Evolutionary conservation across 2,888 invertebrate species (phyloP), one percentile per base, ranked within the genome.

Genomic region (Erebia palarica): DNA sequence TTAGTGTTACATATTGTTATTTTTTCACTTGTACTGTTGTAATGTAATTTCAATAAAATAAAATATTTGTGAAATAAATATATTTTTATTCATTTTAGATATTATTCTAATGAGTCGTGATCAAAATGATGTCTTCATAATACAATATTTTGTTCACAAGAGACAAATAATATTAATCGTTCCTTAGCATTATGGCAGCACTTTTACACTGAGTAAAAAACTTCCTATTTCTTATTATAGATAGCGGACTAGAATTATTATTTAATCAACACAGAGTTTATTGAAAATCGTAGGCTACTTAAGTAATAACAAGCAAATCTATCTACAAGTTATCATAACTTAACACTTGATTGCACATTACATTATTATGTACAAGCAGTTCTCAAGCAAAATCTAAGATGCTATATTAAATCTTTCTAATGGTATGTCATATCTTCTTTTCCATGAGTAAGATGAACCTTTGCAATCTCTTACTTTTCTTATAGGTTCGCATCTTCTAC

Each of bases 401-500:
- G 94, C 93, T 59, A 95, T 84, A 78, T 95, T 95, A 73, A 82
- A 83, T 75, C 83, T 91, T 81, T 95, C 95, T 9, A 94, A 79
- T 49, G 95, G 95, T 80, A 95, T 89, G 78, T 94, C 94, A 92
- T 94, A 93, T 84, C 94, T 87, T 67, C 86, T 90, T 55, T 76
- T 82, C 94, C 94, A 94, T 65, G 86, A 81, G 55, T 87, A 89
- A 36, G 80, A 79, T 18, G 90, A 84, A 65, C 86, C 85, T 73
- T 89, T 89, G 68, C 97, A 97, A 81, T 94, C 94, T 69, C 94
- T 92, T 65, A 97, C 86, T 81, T 94, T 94, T 60, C 92, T 88
- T 0, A 91, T 89, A 59, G 94, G 94, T 87, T 97, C 97, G 83
- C 97, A 97, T 81, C 96, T 94, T 85, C 95, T 95, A 78, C 96